Evolutionary conservation across 2,113 vertebrate species (phyloP).

Genomic region (Hipposideros armiger): DNA sequence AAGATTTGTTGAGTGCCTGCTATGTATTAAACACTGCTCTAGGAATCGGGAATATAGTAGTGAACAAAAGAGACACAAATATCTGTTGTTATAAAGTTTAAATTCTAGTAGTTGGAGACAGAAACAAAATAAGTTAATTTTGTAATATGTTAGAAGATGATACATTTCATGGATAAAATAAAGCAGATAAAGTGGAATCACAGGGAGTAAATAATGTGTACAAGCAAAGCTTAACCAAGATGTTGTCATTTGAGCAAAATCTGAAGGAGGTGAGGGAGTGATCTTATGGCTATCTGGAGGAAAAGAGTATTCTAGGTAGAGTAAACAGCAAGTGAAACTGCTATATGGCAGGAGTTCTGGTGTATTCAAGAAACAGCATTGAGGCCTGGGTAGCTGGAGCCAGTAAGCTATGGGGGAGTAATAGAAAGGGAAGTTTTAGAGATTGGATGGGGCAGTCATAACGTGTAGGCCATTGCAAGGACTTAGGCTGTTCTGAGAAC

Average conservation of each 20-base stretch:
- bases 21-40: slow-evolving; percentile 20
- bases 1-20: slow-evolving; percentile 34
- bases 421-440: slow-evolving; percentile 23
- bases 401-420: background rate
- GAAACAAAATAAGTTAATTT: slow-evolving; percentile 27
- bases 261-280: background rate
- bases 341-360: background rate
- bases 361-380: slow-evolving; percentile 30
- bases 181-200: background rate
- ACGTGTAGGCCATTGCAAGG: background rate
- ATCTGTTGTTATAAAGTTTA: background rate
- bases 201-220: background rate
- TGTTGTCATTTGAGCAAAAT: slow-evolving; percentile 47
- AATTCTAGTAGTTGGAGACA: background rate
- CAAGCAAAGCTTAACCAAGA: slow-evolving; percentile 17
- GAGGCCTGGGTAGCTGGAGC: background rate
- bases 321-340: background rate
- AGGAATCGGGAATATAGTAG: background rate
- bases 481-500: background rate
- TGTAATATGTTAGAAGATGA: slow-evolving; percentile 10
- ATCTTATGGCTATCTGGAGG: slow-evolving; percentile 29
- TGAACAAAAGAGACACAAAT: slow-evolving; percentile 32
- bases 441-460: background rate
- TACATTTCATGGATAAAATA: slow-evolving; percentile 44
- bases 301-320: background rate